A percentile compares a stretch with the other conserved stretches of the same genome.
These are phyloP conservation scores for Rhyacophila evoluta DNA, from an alignment of 2,888 invertebrate genomes.

Conservation along the genomic window DNA sequence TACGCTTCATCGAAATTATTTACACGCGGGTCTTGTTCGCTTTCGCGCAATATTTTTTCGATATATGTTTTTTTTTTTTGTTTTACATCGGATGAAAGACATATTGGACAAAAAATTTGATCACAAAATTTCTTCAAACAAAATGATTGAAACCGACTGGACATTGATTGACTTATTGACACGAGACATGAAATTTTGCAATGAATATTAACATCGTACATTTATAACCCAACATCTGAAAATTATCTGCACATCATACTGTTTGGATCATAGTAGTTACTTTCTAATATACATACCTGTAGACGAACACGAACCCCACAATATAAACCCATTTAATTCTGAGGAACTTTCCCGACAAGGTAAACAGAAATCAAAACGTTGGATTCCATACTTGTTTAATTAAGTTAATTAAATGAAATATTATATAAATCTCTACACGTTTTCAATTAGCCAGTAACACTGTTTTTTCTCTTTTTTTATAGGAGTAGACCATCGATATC, in stretches of 20 bases:
- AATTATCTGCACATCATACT: neutral
- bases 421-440: neutral
- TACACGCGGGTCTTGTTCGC: slow-evolving; percentile 36
- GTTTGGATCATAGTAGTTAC: neutral
- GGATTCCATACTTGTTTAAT: neutral
- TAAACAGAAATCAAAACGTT: neutral
- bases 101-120: slow-evolving; percentile 1
- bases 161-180: neutral
- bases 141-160: slow-evolving; percentile 22
- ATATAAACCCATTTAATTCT: neutral
- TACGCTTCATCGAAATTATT: slow-evolving; percentile 27
- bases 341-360: neutral
- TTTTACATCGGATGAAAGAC: slow-evolving; percentile 16
- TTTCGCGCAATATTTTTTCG: slow-evolving; percentile 4
- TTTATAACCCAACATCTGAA: neutral
- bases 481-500: slow-evolving; percentile 72
- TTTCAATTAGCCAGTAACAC: slow-evolving; percentile 39
- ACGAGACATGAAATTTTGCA: neutral
- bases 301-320: neutral
- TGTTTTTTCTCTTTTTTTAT: slow-evolving; percentile 68
- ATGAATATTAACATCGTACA: slow-evolving; percentile 5
- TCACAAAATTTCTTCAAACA: slow-evolving; percentile 22
- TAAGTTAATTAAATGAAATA: neutral
- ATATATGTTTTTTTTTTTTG: neutral
- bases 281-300: neutral